These are phyloP conservation scores for Festucalex cinctus DNA, from an alignment of 2,113 vertebrate species.

Conservation along the genomic window DNA sequence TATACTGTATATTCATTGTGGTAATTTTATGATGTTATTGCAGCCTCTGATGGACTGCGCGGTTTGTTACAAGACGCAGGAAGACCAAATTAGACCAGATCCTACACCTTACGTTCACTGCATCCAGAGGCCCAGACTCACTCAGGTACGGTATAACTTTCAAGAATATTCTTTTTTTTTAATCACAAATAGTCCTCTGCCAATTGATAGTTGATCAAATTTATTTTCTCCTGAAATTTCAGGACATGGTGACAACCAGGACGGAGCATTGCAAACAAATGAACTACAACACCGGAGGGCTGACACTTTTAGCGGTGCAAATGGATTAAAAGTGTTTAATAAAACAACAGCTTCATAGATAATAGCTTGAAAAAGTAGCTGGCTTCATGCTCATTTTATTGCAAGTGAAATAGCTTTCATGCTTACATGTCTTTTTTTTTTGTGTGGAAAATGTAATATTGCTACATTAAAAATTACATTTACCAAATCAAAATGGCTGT, in stretches of 20 bases:
- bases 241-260: constrained; percentile 48
- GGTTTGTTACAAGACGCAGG: constrained; percentile 66
- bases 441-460: not conserved
- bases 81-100: constrained; percentile 25
- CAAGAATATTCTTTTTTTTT: too few species aligned
- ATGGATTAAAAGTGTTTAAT: not conserved
- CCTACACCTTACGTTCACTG: constrained; percentile 71
- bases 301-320: constrained; percentile 48
- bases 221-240: constrained; percentile 14
- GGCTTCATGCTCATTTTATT: not conserved
- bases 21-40: not conserved
- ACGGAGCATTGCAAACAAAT: constrained; percentile 51
- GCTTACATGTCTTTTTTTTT: not conserved
- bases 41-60: constrained; percentile 74
- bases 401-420: not conserved
- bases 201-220: not conserved
- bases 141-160: constrained; percentile 42
- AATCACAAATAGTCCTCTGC: too few species aligned
- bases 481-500: too few species aligned
- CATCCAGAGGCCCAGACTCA: constrained; percentile 65
- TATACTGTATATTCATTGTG: not conserved
- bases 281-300: constrained; percentile 59
- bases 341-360: not conserved
- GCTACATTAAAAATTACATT: not conserved
- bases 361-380: not conserved